Percentiles rank a stretch among this genome's conserved stretches.
phyloP scores from a whole-genome alignment of 2,797 vertebrate genomes.

The Sebastes itinus region DNA sequence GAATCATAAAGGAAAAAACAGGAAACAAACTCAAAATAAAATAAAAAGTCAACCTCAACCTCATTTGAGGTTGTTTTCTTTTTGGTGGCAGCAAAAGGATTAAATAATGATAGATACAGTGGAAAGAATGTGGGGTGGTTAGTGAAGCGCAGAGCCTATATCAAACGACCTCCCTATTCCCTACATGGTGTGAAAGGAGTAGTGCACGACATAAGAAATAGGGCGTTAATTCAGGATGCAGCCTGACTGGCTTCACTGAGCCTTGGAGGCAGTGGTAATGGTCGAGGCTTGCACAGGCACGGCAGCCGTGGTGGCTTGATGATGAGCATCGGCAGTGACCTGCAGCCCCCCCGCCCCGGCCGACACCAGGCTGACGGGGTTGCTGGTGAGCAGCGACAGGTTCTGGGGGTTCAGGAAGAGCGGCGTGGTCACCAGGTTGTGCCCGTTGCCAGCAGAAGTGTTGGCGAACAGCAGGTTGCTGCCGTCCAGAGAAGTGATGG shows the following conservation, averaged over 20 bases:
- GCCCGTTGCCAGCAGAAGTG: constrained; percentile 84
- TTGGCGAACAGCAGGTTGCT: constrained; percentile 96
- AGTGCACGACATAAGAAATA: constrained; percentile 58
- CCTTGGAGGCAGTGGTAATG: constrained; percentile 98
- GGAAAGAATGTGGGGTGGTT: constrained; percentile 54
- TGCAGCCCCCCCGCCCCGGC: constrained; percentile 91
- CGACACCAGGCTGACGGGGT: constrained; percentile 97
- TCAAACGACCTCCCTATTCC: constrained; percentile 51
- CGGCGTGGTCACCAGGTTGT: constrained; percentile 94
- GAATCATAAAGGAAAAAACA: constrained; percentile 43
- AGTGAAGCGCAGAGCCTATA: constrained; percentile 55
- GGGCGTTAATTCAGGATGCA: constrained; percentile 36
- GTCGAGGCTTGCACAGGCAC: constrained; percentile 88
- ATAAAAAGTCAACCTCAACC: constrained; percentile 57
- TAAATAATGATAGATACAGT: constrained; percentile 78
- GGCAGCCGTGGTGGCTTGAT: constrained; percentile 89
- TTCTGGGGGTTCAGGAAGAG: constrained; percentile 98
- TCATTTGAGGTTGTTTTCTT: constrained; percentile 75
- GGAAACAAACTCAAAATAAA: constrained; percentile 15
- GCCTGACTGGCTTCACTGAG: constrained; percentile 88
- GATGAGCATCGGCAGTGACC: constrained; percentile 89
- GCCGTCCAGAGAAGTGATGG: constrained; percentile 96
- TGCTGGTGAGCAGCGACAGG: constrained; percentile 99
- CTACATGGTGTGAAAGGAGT: constrained; percentile 53
- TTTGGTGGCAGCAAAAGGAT: constrained; percentile 86